Conservation (phyloP, 2,797 vertebrate species). For the Fundulus diaphanus region DNA sequence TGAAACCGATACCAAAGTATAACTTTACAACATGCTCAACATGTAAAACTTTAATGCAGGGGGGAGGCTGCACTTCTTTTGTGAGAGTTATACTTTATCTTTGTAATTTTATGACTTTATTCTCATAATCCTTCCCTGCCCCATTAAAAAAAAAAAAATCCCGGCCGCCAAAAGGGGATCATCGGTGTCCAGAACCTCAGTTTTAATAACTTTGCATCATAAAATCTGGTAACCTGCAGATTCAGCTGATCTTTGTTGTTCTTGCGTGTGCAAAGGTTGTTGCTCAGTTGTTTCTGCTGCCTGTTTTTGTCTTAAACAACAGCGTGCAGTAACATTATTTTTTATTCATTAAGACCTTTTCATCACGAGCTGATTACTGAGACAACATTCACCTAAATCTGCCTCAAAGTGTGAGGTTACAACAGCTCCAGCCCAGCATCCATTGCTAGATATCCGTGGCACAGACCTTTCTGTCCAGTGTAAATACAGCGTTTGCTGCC, state of each 20-base stretch:
- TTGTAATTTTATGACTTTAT: too few relatives aligned
- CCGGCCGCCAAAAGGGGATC: too few relatives aligned
- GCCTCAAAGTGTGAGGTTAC: conserved; percentile 2
- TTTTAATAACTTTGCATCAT: not conserved
- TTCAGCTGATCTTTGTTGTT: not conserved
- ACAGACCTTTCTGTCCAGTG: conserved; percentile 34
- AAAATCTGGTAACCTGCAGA: not conserved
- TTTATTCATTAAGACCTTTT: not conserved
- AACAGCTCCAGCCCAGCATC: conserved; percentile 3
- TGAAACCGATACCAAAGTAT: too few relatives aligned
- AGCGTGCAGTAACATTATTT: not conserved
- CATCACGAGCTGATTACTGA: not conserved
- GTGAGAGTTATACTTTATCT: too few relatives aligned
- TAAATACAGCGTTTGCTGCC: conserved; percentile 56
- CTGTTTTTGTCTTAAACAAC: not conserved
- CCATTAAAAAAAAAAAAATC: too few relatives aligned
- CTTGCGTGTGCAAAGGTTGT: not conserved
- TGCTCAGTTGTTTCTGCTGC: not conserved
- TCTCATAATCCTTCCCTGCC: too few relatives aligned
- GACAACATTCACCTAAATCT: not conserved
- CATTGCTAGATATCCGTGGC: conserved; percentile 28
- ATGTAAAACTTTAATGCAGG: too few relatives aligned
- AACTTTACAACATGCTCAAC: too few relatives aligned
- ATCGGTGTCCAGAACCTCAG: not conserved
- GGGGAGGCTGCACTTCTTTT: too few relatives aligned